A percentile compares a stretch with the other conserved stretches of the same genome.
These are phyloP conservation scores for Battus philenor DNA, from an alignment of 1,140 invertebrate species.

Conservation along the genomic window DNA sequence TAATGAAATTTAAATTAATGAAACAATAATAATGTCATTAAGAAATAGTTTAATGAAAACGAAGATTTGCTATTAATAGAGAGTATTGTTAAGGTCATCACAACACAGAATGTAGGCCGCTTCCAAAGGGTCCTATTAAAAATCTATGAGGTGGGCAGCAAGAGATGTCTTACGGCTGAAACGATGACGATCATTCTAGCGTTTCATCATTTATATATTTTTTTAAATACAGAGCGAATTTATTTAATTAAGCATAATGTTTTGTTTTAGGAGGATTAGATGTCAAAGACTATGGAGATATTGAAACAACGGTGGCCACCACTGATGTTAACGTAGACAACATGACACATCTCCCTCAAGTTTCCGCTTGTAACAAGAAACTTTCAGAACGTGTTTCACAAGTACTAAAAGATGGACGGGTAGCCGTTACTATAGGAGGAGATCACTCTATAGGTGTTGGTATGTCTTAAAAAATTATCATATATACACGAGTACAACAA, in stretches of 20 bases:
- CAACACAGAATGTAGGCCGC: no score
- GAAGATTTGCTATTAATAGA: no score
- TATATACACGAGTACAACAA: no score
- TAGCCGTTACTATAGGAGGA: slow-evolving; percentile 85
- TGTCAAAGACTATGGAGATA: slow-evolving; percentile 84
- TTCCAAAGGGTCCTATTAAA: no score
- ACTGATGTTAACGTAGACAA: slow-evolving; percentile 73
- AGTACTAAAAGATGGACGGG: slow-evolving; percentile 79
- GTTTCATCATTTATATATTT: no score
- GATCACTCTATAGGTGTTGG: slow-evolving; percentile 93
- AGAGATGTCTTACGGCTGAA: no score
- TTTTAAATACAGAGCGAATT: not conserved
- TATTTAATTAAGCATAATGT: not conserved
- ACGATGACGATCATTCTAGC: no score
- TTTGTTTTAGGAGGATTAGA: slow-evolving; percentile 74
- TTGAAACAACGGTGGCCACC: slow-evolving; percentile 53
- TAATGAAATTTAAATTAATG: no score
- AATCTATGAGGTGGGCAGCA: not conserved
- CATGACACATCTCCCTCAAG: slow-evolving; percentile 79
- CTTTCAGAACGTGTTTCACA: slow-evolving; percentile 79
- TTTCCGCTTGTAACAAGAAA: slow-evolving; percentile 79
- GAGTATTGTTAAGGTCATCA: no score
- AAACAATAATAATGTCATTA: no score
- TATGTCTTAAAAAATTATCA: slow-evolving; percentile 33
- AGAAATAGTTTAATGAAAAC: no score